A percentile compares a stretch with the other conserved stretches of the same genome.
These are phyloP conservation scores for Pelagia noctiluca DNA, from an alignment of 30 jellyfish, hydroid and myxozoan species.

Conservation along the genomic window DNA sequence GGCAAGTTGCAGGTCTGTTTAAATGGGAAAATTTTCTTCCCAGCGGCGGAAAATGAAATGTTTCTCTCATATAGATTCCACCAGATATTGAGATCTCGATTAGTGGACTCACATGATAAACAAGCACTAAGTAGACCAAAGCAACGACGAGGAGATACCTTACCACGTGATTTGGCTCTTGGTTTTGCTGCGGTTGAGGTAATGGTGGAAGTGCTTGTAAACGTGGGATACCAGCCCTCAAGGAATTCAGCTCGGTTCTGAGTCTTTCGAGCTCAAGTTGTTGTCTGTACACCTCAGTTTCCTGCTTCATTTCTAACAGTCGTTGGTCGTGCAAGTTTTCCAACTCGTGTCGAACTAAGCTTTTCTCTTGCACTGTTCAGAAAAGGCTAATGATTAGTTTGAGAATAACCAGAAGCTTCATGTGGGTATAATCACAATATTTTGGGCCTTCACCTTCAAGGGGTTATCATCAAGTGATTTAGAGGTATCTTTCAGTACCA, in stretches of 20 bases:
- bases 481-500: too few species aligned
- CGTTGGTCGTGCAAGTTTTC: conserved; percentile 68
- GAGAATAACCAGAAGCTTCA: background rate
- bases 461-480: too few species aligned
- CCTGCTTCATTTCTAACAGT: conserved; percentile 80
- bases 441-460: too few species aligned
- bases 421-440: too few species aligned
- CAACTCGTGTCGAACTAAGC: conserved; percentile 20
- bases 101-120: too few species aligned
- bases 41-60: too few species aligned
- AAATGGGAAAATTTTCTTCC: too few species aligned
- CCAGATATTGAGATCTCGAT: too few species aligned
- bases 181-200: conserved; percentile 43
- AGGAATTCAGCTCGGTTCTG: conserved; percentile 54
- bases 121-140: conserved; percentile 5
- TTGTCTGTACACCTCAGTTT: conserved; percentile 83
- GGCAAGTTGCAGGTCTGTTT: too few species aligned
- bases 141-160: background rate
- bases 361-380: conserved; percentile 2
- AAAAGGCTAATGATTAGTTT: background rate
- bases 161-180: conserved; percentile 8
- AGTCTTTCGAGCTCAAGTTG: conserved; percentile 88
- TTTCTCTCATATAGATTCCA: too few species aligned
- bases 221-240: conserved; percentile 51
- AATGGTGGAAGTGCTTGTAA: conserved; percentile 69